Conservation (phyloP, 2,797 vertebrate species). For the Parambassis ranga region DNA sequence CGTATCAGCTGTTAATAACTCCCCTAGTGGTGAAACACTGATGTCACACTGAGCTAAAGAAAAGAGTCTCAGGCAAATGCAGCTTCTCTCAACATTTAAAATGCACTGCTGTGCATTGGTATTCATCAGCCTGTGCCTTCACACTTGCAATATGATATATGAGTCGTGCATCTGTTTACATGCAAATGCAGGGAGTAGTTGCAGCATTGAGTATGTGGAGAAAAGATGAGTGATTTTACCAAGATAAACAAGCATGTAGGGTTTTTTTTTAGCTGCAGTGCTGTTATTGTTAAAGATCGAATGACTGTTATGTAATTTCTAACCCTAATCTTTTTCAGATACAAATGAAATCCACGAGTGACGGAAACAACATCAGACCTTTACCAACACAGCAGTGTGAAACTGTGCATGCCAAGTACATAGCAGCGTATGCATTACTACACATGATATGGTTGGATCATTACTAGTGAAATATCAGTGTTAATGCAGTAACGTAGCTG, state of each 20-base stretch:
- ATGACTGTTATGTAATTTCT: background rate
- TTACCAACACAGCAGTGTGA: too few relatives aligned
- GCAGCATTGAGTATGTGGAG: too few relatives aligned
- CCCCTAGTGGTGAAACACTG: conserved; percentile 29
- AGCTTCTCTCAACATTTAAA: background rate
- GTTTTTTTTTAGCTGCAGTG: background rate
- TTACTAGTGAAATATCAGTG: too few relatives aligned
- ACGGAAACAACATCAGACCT: too few relatives aligned
- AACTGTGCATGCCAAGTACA: too few relatives aligned
- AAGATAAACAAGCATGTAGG: too few relatives aligned
- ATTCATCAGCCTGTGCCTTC: conserved; percentile 1
- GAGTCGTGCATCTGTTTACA: background rate
- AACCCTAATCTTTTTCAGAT: background rate
- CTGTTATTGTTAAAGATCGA: background rate
- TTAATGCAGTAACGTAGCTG: too few relatives aligned
- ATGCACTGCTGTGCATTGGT: background rate
- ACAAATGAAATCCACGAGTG: background rate
- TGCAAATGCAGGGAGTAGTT: too few relatives aligned
- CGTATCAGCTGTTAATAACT: conserved; percentile 42
- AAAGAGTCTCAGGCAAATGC: conserved; percentile 3
- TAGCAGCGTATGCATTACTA: too few relatives aligned
- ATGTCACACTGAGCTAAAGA: conserved; percentile 37
- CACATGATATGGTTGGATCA: too few relatives aligned
- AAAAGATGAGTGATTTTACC: too few relatives aligned
- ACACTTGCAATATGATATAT: background rate